Base-by-base conservation (phyloP, 2,113 vertebrate genomes). In the Coptodon bakossiorum region DNA sequence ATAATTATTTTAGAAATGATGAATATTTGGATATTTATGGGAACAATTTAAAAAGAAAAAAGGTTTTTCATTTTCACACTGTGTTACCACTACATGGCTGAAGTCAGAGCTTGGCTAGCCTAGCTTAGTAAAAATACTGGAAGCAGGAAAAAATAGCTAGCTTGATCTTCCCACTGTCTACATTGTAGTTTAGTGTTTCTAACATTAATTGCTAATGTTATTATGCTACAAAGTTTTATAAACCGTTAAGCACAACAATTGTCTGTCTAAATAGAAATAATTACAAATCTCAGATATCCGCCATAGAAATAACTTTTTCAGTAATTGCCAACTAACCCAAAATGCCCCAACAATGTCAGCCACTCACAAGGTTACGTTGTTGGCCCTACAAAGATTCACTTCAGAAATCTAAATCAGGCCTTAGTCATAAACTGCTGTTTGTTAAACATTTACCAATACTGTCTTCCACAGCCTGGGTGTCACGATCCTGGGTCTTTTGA, bases 281-380 rank as follows among this genome's bases (percentile, higher is more conserved):
- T 0, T 38, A n/a, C 31, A n/a, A 22, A 68, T 38, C 12, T 68
- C 36, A 68, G n/a, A 68, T 24, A 68, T 22, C n/a, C 0, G 1
- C 34, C 19, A 22, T 71, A 63, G 19, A 11, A 63, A 63, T 34
- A 63, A 1, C 2, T 63, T 63, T 61, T 63, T 63, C 0, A 63
- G 16, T 11, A 63, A 19, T 34, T 0, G 9, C 29, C 59, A 63
- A 63, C 6, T 34, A 11, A 63, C 29, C 34, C 12, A 34, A 63
- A 63, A 4, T 1, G 29, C 6, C 8, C 5, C 59, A 63, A 19
- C 2, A 2, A 19, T 34, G 16, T 63, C 59, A 34, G 29, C 59
- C 27, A 31, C 16, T 34, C 16, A 34, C 29, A 19, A 63, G 29
- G 29, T 63, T 19, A 63, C 13, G 3, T 63, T 34, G 59, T 63